Evolutionary conservation across 2,797 vertebrate genomes (phyloP).

Genomic region (Cichlasoma orientale): DNA sequence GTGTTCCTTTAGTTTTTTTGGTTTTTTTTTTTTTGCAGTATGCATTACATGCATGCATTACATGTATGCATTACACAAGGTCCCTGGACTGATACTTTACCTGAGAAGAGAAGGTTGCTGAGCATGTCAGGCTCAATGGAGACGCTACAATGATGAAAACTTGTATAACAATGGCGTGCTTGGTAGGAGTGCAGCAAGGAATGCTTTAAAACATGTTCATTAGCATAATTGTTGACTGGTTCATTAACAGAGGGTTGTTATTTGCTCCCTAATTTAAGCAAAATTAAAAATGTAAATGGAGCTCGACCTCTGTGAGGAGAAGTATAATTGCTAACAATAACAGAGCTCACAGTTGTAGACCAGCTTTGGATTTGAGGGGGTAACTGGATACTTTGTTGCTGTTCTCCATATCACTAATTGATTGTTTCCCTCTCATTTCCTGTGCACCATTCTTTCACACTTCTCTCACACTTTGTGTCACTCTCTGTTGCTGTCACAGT

Average conservation of each 20-base stretch:
- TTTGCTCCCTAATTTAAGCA: background rate
- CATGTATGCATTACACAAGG: too few species aligned
- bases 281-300: background rate
- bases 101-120: background rate
- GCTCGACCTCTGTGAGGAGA: rapidly evolving
- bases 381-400: background rate
- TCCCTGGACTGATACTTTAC: background rate
- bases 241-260: background rate
- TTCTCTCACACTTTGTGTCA: background rate
- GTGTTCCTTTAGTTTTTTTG: too few species aligned
- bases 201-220: too few species aligned
- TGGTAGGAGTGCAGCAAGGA: background rate
- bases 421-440: background rate
- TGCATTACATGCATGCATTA: too few species aligned
- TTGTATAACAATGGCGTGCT: background rate
- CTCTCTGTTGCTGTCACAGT: conserved; percentile 74
- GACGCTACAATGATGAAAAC: background rate
- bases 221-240: too few species aligned
- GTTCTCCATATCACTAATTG: background rate
- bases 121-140: background rate
- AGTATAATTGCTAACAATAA: background rate
- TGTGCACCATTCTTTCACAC: background rate
- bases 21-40: too few species aligned
- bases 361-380: background rate
- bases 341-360: background rate